phyloP scores from a whole-genome alignment of 2,113 vertebrate genomes.

The Pelobates fuscus region DNA sequence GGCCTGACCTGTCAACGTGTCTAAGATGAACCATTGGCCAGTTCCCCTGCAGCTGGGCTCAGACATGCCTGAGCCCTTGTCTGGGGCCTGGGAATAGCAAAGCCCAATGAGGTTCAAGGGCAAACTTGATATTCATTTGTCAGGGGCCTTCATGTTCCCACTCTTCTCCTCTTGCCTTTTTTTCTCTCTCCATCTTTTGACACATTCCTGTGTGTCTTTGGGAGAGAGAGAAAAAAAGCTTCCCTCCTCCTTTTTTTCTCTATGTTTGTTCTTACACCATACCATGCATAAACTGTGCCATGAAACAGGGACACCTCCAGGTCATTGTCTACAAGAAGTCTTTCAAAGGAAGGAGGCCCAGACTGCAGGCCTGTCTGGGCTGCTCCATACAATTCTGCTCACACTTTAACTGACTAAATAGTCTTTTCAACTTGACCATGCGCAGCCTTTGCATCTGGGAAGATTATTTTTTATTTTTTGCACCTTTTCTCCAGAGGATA shows the following conservation, averaged over 20 bases:
- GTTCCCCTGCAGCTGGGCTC: conserved; percentile 85
- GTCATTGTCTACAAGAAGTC: conserved; percentile 63
- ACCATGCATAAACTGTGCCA: conserved; percentile 65
- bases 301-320: conserved; percentile 62
- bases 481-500: too few species aligned
- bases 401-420: conserved; percentile 23
- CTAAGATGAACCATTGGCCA: conserved; percentile 80
- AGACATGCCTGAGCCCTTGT: conserved; percentile 77
- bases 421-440: conserved; percentile 3
- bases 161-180: conserved; percentile 68
- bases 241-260: conserved; percentile 47
- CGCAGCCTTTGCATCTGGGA: not conserved
- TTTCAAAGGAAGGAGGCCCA: conserved; percentile 61
- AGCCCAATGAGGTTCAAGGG: conserved; percentile 82
- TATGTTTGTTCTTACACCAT: conserved; percentile 54
- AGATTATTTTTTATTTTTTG: too few species aligned
- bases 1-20: conserved; percentile 89
- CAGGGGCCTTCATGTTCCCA: conserved; percentile 75
- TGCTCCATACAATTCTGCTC: conserved; percentile 50
- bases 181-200: conserved; percentile 66
- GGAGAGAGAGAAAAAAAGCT: conserved; percentile 56
- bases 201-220: conserved; percentile 75
- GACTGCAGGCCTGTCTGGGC: conserved; percentile 41
- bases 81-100: conserved; percentile 90
- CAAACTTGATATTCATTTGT: conserved; percentile 91